phyloP scores from a whole-genome alignment of 35 echinoderm and acorn worm genomes.

The Apostichopus parvimensis region DNA sequence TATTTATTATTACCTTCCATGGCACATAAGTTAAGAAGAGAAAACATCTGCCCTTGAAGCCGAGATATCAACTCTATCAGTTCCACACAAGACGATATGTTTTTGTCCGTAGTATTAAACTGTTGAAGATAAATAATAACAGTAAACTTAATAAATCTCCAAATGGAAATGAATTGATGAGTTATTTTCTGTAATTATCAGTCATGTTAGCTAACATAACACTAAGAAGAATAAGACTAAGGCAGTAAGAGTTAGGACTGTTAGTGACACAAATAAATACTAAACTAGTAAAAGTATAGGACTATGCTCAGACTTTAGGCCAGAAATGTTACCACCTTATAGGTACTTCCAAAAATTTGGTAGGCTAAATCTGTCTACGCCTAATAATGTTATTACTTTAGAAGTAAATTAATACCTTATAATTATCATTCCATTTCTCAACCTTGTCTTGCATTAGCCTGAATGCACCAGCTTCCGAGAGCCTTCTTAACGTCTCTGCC shows the following conservation, averaged over 20 bases:
- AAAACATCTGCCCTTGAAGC: conserved; percentile 85
- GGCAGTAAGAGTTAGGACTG: too few relatives aligned
- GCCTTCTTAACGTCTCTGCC: conserved; percentile 81
- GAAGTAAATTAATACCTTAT: conserved; percentile 56
- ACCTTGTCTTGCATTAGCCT: conserved; percentile 82
- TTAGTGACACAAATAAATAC: too few relatives aligned
- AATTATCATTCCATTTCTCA: conserved; percentile 79
- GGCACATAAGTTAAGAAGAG: conserved; percentile 79
- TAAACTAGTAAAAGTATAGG: too few relatives aligned
- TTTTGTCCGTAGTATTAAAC: conserved; percentile 93
- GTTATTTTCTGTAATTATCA: too few relatives aligned
- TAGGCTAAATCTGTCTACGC: background rate
- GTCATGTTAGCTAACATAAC: too few relatives aligned
- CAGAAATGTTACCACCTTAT: too few relatives aligned
- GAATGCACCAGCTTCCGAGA: conserved; percentile 65
- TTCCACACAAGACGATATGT: conserved; percentile 79
- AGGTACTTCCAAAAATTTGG: too few relatives aligned
- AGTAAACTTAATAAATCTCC: too few relatives aligned
- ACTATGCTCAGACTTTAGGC: too few relatives aligned
- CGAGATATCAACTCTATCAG: conserved; percentile 88
- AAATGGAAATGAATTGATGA: too few relatives aligned
- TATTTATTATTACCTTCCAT: conserved; percentile 58
- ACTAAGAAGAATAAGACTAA: too few relatives aligned
- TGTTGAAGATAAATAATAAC: conserved; percentile 33
- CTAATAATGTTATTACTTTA: background rate